A percentile compares a stretch with the other conserved stretches of the same genome.
These are phyloP conservation scores for Ormyrus thymus DNA, from an alignment of 2,888 invertebrate genomes.

Conservation along the genomic window DNA sequence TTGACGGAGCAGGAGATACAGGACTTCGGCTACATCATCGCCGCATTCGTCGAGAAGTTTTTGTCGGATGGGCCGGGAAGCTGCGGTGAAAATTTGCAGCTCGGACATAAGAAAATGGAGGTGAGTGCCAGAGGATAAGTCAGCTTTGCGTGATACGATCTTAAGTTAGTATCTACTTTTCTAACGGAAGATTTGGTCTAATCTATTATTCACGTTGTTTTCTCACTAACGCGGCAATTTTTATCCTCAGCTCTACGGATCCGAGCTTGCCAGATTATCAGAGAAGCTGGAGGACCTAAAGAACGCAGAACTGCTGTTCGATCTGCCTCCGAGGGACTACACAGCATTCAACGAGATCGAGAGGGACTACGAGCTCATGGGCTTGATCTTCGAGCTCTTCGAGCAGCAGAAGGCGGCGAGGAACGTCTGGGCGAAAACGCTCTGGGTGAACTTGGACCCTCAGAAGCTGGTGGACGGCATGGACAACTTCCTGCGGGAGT, in stretches of 20 bases:
- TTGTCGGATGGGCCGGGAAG: constrained; percentile 86
- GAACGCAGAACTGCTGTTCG: constrained; percentile 90
- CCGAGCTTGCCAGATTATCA: constrained; percentile 82
- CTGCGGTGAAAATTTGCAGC: constrained; percentile 86
- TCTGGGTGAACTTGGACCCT: constrained; percentile 92
- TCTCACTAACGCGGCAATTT: too few species aligned
- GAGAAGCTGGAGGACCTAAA: constrained; percentile 79
- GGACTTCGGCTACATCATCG: constrained; percentile 77
- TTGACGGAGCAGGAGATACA: constrained; percentile 86
- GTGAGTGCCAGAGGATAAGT: constrained; percentile 66
- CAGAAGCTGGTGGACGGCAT: constrained; percentile 90
- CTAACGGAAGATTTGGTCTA: too few species aligned
- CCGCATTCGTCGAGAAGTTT: constrained; percentile 84
- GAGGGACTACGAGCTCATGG: constrained; percentile 81
- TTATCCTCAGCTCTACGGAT: too few species aligned
- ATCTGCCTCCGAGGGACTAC: constrained; percentile 90
- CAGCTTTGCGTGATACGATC: too few species aligned
- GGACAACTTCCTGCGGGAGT: constrained; percentile 88
- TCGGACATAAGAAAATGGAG: constrained; percentile 83
- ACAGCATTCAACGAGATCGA: constrained; percentile 82
- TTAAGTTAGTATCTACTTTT: too few species aligned
- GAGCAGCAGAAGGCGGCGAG: constrained; percentile 85
- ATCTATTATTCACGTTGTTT: too few species aligned
- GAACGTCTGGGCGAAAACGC: constrained; percentile 88
- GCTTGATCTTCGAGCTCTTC: constrained; percentile 85